phyloP scores from a whole-genome alignment of 2,797 vertebrate genomes.

The Parauchenoglanis ngamensis region DNA sequence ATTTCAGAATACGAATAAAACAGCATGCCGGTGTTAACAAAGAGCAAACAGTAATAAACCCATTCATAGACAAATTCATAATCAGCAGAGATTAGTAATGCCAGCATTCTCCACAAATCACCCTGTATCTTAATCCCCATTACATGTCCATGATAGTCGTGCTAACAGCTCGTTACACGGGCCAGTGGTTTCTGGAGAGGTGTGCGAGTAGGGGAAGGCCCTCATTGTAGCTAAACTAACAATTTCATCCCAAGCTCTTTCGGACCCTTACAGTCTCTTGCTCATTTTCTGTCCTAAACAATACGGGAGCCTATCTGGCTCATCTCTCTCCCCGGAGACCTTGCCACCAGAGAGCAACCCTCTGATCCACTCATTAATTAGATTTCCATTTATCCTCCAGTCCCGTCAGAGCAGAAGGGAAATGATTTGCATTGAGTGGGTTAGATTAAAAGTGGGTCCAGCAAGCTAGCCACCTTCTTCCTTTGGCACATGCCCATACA shows the following conservation, averaged over 20 bases:
- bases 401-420: conserved; percentile 62
- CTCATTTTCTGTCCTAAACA: conserved; percentile 59
- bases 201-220: conserved; percentile 41
- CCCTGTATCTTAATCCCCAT: conserved; percentile 45
- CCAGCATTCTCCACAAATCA: conserved; percentile 42
- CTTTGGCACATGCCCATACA: conserved; percentile 42
- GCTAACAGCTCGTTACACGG: conserved; percentile 56
- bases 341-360: conserved; percentile 63
- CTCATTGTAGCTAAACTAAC: conserved; percentile 55
- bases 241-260: conserved; percentile 52
- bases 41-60: neutral
- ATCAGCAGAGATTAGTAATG: conserved; percentile 51
- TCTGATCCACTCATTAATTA: conserved; percentile 74
- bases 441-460: conserved; percentile 62
- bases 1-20: neutral
- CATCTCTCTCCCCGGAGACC: conserved; percentile 61
- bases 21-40: neutral
- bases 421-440: conserved; percentile 68
- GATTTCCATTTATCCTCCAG: conserved; percentile 67
- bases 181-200: conserved; percentile 51
- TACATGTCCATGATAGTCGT: conserved; percentile 40
- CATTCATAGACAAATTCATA: neutral
- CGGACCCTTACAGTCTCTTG: conserved; percentile 44
- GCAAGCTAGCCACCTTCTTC: conserved; percentile 47
- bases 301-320: conserved; percentile 55